Evolutionary conservation across 2,888 invertebrate genomes (phyloP).

Genomic region (Coenonympha arcania): DNA sequence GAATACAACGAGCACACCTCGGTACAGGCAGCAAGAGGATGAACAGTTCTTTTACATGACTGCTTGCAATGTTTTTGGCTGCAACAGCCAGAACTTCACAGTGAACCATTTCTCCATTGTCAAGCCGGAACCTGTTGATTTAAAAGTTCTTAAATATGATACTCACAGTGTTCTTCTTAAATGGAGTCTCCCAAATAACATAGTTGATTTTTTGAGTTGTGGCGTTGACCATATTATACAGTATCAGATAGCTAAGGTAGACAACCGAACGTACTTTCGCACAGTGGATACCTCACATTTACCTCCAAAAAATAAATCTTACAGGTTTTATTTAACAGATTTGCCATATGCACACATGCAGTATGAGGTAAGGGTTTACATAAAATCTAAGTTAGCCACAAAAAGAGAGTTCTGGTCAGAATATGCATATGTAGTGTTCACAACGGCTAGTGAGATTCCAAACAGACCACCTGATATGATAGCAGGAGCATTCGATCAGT

Average conservation of each 20-base stretch:
- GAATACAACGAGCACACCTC: conserved; percentile 47
- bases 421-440: conserved; percentile 74
- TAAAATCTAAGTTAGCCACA: conserved; percentile 72
- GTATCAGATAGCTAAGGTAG: conserved; percentile 67
- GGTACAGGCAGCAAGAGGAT: conserved; percentile 63
- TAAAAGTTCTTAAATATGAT: conserved; percentile 43
- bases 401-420: conserved; percentile 81
- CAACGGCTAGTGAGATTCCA: conserved; percentile 77
- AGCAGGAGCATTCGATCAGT: conserved; percentile 82
- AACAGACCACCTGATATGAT: conserved; percentile 79
- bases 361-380: conserved; percentile 82
- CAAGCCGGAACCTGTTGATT: conserved; percentile 52
- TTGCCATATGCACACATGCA: conserved; percentile 78
- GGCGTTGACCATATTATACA: conserved; percentile 61
- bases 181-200: conserved; percentile 55
- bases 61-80: conserved; percentile 77
- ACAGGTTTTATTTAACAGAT: conserved; percentile 63
- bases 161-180: conserved; percentile 55
- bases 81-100: conserved; percentile 58
- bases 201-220: conserved; percentile 48
- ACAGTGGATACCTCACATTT: conserved; percentile 52
- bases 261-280: conserved; percentile 55
- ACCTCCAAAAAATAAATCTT: conserved; percentile 51
- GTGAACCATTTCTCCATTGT: conserved; percentile 75
- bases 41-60: conserved; percentile 74